phyloP scores from a whole-genome alignment of 1,140 invertebrate genomes.

The Samia ricini region DNA sequence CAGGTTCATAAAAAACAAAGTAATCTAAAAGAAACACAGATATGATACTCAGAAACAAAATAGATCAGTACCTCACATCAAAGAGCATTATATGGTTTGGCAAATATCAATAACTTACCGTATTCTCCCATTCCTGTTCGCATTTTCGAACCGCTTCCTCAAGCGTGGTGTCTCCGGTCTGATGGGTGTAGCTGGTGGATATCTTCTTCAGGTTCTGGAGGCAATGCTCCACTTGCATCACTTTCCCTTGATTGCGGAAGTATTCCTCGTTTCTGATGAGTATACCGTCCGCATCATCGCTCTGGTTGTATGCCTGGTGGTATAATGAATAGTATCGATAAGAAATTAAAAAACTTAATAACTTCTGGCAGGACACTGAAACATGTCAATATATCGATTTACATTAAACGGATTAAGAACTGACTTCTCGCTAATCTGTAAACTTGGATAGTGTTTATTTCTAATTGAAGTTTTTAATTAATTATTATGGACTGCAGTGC shows the following conservation, averaged over 20 bases:
- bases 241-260: slow-evolving; percentile 83
- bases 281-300: slow-evolving; percentile 89
- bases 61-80: too few relatives aligned
- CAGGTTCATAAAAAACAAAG: too few relatives aligned
- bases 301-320: slow-evolving; percentile 84
- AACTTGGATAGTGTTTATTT: too few relatives aligned
- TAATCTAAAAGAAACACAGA: too few relatives aligned
- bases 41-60: too few relatives aligned
- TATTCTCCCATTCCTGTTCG: slow-evolving; percentile 85
- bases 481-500: too few relatives aligned
- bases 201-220: slow-evolving; percentile 87
- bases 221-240: slow-evolving; percentile 85
- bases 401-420: too few relatives aligned
- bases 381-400: too few relatives aligned
- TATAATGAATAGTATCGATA: slow-evolving; percentile 9
- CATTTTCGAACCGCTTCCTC: slow-evolving; percentile 83
- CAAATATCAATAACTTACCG: slow-evolving; percentile 47
- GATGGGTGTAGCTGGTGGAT: slow-evolving; percentile 80
- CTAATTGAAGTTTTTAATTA: too few relatives aligned
- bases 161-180: slow-evolving; percentile 82
- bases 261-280: slow-evolving; percentile 87
- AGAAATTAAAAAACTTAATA: too few relatives aligned
- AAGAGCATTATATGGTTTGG: not conserved
- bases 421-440: too few relatives aligned
- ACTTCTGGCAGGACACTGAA: too few relatives aligned